phyloP scores from a whole-genome alignment of 2,797 vertebrate genomes.

The Aulostomus chinensis region DNA sequence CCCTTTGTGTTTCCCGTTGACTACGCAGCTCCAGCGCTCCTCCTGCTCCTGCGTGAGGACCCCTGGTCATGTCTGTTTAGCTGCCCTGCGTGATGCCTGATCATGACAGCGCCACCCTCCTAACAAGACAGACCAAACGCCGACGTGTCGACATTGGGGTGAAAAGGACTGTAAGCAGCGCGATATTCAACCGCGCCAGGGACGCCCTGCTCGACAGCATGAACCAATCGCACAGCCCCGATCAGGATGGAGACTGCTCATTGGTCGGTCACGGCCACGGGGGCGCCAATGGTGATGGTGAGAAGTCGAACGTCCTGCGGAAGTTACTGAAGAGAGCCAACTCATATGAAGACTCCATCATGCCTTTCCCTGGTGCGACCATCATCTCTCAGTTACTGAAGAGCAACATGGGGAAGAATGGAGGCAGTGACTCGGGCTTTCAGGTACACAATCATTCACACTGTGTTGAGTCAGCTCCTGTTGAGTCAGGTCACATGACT shows the following conservation, averaged over 20 bases:
- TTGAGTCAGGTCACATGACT: slow-evolving; percentile 1
- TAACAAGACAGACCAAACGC: slow-evolving; percentile 99
- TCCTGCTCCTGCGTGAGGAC: slow-evolving; percentile 78
- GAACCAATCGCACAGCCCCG: slow-evolving; percentile 92
- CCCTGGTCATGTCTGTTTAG: slow-evolving; percentile 68
- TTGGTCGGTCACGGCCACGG: slow-evolving; percentile 85
- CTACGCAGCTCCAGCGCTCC: slow-evolving; percentile 17
- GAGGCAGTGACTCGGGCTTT: slow-evolving; percentile 93
- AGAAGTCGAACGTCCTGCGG: slow-evolving; percentile 97
- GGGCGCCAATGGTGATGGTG: slow-evolving; percentile 80
- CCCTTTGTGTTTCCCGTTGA: slow-evolving; percentile 2
- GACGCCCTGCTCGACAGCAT: slow-evolving; percentile 93
- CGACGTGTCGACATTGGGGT: slow-evolving; percentile 99
- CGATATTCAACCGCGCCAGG: slow-evolving; percentile 89
- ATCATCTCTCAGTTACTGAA: slow-evolving; percentile 99
- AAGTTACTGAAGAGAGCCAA: slow-evolving; percentile 99
- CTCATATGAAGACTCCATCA: slow-evolving; percentile 97
- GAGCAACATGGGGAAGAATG: slow-evolving; percentile 98
- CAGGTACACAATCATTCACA: slow-evolving; percentile 77
- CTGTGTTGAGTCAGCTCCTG: too few relatives aligned
- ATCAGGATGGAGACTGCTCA: slow-evolving; percentile 94
- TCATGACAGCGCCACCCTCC: slow-evolving; percentile 98
- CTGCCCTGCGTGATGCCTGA: slow-evolving; percentile 95
- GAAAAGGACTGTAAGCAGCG: slow-evolving; percentile 96
- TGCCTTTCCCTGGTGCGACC: slow-evolving; percentile 97